Base-by-base conservation (phyloP, 1,140 invertebrate species). In the Sarcophaga peregrina region DNA sequence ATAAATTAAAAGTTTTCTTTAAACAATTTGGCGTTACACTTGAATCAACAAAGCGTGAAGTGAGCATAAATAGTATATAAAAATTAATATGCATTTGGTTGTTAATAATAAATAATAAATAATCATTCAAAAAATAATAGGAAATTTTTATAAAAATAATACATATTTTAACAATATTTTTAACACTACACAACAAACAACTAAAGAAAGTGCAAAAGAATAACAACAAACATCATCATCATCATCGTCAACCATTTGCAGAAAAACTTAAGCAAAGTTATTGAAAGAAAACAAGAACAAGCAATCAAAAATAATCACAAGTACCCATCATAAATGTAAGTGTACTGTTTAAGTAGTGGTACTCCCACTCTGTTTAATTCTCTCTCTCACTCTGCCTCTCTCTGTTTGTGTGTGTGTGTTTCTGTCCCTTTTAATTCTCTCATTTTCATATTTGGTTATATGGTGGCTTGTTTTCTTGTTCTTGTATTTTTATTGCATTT, bases 21-120 rank as follows among this genome's bases (percentile, higher is more conserved):
- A 37, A 37, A 15, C 37, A 75, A 47, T 47, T 76, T 76, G 74
- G 78, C 37, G 78, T 80, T 80, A 58, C 78, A 80, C 50, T 80
- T 80, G 48, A 80, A 11, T 80, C 78, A 80, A 80, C 78, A 80
- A 80, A 80, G 17, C 78, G 78, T 80, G 78, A 80, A 58, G 78
- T 80, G 50, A 80, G 54, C 74, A 76, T 48, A 76, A 76, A 75
- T 75, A 13, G 4, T 68, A 15, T 15, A 68, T 68, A 13, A n/a
- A n/a, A n/a, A n/a, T 68, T 10, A n/a, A n/a, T 68, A 68, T 68
- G 8, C 20, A 68, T 68, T 68, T 5, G 15, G 58, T 68, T 13
- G 13, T 76, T 76, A 76, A 20, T 68, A 68, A 20, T 68, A 58
- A 68, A 68, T 68, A 68, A 68, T 7, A 68, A 68, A 20, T 37